Evolutionary conservation across 2,797 vertebrate genomes (phyloP), one percentile per base, ranked within the genome.

Genomic region (Oreochromis mossambicus): DNA sequence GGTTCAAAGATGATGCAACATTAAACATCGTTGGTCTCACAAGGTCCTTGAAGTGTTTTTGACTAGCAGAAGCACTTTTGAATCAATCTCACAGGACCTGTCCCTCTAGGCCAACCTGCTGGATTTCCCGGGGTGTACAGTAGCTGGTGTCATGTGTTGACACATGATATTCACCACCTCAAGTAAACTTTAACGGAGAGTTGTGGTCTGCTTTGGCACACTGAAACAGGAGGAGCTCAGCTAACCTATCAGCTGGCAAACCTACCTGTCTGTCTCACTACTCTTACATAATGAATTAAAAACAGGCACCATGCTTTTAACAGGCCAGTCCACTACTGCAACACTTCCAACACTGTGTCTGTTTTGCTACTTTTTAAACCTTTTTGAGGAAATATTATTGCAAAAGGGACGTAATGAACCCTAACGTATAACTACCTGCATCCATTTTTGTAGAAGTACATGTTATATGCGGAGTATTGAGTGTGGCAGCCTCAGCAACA

Each of bases 281-380:
- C 88, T 91, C 61, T 34, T 92, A 51, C 86, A 92, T 92, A 85
- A 95, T 92, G 86, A 83, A 93, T 90, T 19, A 90, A 88, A 92
- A 86, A 83, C 92, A 85, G 50, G 29, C 78, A 7, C 24, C 70
- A 55, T 41, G 43, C 75, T 79, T 61, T 13, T 5, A 48, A 46
- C 32, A 6, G 61, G 36, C 15, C 48, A 1, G 13, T 17, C 43
- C 43, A 50, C 38, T 55, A 34, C 1, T 46, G 34, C 21, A 34
- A 10, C 7, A 7, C 43, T 83, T 83, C 7, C 58, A 38, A 5
- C 8, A 8, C n/a, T 19, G 19, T 26, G 5, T 11, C 17, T 29
- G 6, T 75, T 63, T 38, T 4, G 11, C 12, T 14, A 6, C 7
- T 29, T 43, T 70, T 46, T 38, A 21, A 15, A 26, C 8, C 1